Conservation (phyloP, 92 coral and sea anemone species). For the Epizoanthus rinbou region DNA sequence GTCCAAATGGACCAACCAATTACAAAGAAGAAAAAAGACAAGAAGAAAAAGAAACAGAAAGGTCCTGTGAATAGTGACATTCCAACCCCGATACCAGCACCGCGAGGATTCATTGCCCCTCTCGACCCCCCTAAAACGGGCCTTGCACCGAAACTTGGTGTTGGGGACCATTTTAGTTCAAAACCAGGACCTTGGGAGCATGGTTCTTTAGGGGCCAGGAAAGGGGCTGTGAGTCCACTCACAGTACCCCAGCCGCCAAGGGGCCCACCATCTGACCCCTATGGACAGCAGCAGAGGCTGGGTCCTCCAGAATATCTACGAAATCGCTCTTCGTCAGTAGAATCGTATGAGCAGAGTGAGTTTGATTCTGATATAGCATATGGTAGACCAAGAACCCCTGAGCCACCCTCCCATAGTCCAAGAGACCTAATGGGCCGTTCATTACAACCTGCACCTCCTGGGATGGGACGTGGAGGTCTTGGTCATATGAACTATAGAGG, state of each 20-base stretch:
- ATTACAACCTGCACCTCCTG: slow-evolving; percentile 64
- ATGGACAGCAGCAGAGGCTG: slow-evolving; percentile 1
- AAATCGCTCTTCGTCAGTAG: background rate
- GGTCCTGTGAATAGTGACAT: slow-evolving; percentile 38
- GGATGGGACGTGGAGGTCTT: slow-evolving; percentile 31
- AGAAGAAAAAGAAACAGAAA: slow-evolving; percentile 70
- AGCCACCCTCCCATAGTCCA: slow-evolving; percentile 69
- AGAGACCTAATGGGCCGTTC: slow-evolving; percentile 30
- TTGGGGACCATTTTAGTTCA: slow-evolving; percentile 53
- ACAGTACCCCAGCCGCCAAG: slow-evolving; percentile 13
- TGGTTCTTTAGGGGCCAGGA: slow-evolving; percentile 63
- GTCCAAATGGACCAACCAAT: slow-evolving; percentile 7
- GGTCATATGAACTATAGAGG: slow-evolving; percentile 35
- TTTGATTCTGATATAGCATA: slow-evolving; percentile 38
- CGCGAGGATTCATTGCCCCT: slow-evolving; percentile 78
- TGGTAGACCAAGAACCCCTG: slow-evolving; percentile 80
- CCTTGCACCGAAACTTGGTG: slow-evolving; percentile 66
- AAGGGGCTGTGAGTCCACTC: slow-evolving; percentile 41
- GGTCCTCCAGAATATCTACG: slow-evolving; percentile 17
- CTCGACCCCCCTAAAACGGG: slow-evolving; percentile 65
- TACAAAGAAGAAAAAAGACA: slow-evolving; percentile 65
- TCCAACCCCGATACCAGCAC: slow-evolving; percentile 50
- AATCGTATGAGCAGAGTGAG: slow-evolving; percentile 7
- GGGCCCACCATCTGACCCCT: background rate
- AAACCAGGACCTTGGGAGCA: slow-evolving; percentile 88